A percentile compares a stretch with the other conserved stretches of the same genome.
Conservation (phyloP, 2,797 vertebrate genomes). For the Anguilla pacifica region DNA sequence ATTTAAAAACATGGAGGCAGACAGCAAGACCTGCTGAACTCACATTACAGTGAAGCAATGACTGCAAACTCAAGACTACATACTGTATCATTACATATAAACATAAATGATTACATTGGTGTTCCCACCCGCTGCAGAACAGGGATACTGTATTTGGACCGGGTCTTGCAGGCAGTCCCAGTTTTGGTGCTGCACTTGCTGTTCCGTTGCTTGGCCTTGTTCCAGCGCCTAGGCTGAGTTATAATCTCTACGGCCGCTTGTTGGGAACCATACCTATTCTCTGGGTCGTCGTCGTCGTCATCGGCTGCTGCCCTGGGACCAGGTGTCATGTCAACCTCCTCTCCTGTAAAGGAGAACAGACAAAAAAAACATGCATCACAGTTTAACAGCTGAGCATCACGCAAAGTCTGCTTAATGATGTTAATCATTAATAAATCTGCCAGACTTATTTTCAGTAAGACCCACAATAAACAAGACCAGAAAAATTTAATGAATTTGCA, state of each 20-base stretch:
- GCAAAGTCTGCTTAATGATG: not conserved
- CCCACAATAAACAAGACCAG: no score
- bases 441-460: no score
- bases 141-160: slow-evolving; percentile 74
- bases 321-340: slow-evolving; percentile 83
- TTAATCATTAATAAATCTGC: no score
- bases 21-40: no score
- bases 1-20: no score
- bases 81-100: not conserved
- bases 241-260: slow-evolving; percentile 78
- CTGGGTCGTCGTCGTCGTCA: slow-evolving; percentile 93
- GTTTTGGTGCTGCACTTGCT: slow-evolving; percentile 70
- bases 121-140: slow-evolving; percentile 63
- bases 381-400: not conserved
- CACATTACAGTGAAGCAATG: no score
- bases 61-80: no score
- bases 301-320: slow-evolving; percentile 84
- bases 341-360: slow-evolving; percentile 67
- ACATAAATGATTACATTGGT: not conserved
- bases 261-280: slow-evolving; percentile 98
- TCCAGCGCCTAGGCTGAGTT: slow-evolving; percentile 76
- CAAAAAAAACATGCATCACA: not conserved
- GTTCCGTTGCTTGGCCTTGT: slow-evolving; percentile 69
- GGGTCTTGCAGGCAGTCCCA: slow-evolving; percentile 71
- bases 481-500: no score